Conservation (phyloP, 2,888 invertebrate genomes). For the Lacanobia wlatinum region DNA sequence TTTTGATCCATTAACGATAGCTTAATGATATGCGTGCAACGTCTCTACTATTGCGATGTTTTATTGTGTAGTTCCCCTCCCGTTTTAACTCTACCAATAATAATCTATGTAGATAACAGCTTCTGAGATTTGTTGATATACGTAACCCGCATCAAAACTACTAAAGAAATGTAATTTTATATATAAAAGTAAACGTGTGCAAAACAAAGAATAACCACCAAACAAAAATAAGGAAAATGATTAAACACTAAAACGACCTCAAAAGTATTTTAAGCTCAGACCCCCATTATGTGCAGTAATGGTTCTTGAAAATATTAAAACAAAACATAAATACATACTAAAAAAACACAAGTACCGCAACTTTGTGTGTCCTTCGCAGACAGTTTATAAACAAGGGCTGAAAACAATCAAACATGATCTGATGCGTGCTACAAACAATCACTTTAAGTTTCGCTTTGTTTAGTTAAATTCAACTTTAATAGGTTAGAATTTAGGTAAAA, state of each 20-base stretch:
- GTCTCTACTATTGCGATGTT: conserved; percentile 9
- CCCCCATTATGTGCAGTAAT: background rate
- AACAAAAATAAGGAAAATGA: conserved; percentile 36
- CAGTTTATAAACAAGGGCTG: background rate
- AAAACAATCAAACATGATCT: conserved; percentile 13
- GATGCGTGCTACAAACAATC: conserved; percentile 28
- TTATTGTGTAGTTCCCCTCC: background rate
- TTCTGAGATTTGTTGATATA: conserved; percentile 22
- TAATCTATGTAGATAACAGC: conserved; percentile 19
- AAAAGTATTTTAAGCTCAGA: background rate
- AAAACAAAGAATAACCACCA: conserved; percentile 14
- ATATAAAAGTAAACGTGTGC: background rate
- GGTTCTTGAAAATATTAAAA: background rate
- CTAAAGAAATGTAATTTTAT: background rate
- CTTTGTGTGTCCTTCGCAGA: conserved; percentile 9
- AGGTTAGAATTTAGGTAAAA: background rate
- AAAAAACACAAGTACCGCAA: background rate
- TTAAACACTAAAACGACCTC: background rate
- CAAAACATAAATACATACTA: too few species aligned
- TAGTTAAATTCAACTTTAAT: background rate
- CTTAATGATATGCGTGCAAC: conserved; percentile 1
- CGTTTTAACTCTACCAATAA: background rate
- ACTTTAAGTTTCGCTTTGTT: conserved; percentile 25
- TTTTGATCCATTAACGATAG: background rate
- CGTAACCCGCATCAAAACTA: background rate